Conservation (phyloP, 2,113 vertebrate genomes). For the Hippoglossus stenolepis region DNA sequence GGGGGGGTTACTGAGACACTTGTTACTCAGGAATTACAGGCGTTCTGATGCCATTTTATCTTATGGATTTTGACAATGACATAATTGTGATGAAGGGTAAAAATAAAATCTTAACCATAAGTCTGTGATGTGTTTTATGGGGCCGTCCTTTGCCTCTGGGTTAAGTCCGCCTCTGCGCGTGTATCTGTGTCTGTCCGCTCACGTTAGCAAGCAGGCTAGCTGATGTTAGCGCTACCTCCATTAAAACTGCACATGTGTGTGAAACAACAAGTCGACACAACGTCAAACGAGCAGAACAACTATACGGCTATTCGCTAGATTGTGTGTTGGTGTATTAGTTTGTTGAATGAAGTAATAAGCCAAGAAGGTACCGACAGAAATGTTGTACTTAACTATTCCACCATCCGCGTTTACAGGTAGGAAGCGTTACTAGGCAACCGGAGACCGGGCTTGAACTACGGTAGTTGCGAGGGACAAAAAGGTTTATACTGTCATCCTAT, state of each 20-base stretch:
- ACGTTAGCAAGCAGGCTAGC: not conserved
- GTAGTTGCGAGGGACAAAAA: conserved; percentile 39
- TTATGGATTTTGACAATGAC: too few relatives aligned
- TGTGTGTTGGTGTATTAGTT: not conserved
- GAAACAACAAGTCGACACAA: not conserved
- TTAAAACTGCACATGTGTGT: not conserved
- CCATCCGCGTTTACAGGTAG: conserved; percentile 5
- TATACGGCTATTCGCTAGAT: not conserved
- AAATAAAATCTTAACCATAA: too few relatives aligned
- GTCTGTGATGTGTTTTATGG: too few relatives aligned
- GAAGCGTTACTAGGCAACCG: conserved; percentile 66
- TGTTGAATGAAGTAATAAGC: not conserved
- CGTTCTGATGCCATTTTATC: too few relatives aligned
- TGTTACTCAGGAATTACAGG: too few relatives aligned
- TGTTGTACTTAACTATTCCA: not conserved
- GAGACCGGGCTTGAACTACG: conserved; percentile 27
- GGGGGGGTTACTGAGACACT: too few relatives aligned
- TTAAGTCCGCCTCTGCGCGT: too few relatives aligned
- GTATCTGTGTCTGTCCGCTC: not conserved
- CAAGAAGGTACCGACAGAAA: not conserved
- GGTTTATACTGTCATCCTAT: too few relatives aligned
- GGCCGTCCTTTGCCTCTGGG: too few relatives aligned
- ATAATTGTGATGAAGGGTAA: too few relatives aligned
- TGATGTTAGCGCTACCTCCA: not conserved
- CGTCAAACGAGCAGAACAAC: not conserved